Evolutionary conservation across 2,113 vertebrate species (phyloP).

Genomic region (Sminthopsis crassicaudata): DNA sequence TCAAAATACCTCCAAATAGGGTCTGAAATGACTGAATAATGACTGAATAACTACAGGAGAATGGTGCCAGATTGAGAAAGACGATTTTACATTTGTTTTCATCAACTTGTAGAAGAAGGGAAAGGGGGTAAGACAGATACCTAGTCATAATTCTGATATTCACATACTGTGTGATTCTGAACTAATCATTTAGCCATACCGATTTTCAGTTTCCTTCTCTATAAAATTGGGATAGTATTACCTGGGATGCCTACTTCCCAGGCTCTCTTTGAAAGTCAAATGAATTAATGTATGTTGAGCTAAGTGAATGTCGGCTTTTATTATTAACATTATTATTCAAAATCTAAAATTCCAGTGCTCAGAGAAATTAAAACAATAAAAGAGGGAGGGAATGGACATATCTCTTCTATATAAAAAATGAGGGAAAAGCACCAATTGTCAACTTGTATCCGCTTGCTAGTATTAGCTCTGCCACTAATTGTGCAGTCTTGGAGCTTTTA

Average conservation of each 20-base stretch:
- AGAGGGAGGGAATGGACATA: background rate
- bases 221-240: constrained; percentile 30
- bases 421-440: background rate
- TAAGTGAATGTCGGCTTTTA: constrained; percentile 36
- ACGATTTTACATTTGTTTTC: background rate
- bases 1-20: no score
- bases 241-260: background rate
- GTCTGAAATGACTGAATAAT: no score
- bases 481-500: background rate
- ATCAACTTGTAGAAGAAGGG: constrained; percentile 3
- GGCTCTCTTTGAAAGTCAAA: background rate
- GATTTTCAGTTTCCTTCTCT: background rate
- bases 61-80: background rate
- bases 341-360: background rate
- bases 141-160: background rate
- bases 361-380: background rate
- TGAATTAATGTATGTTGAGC: constrained; percentile 3
- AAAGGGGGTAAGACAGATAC: background rate
- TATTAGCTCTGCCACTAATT: background rate
- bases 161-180: background rate
- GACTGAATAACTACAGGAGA: no score
- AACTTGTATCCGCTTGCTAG: background rate
- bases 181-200: background rate
- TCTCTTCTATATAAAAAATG: background rate
- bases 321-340: background rate